Percentiles rank a stretch among this genome's conserved stretches.
Conservation (phyloP, 2,113 vertebrate genomes). For the Telmatochromis brachygnathus region DNA sequence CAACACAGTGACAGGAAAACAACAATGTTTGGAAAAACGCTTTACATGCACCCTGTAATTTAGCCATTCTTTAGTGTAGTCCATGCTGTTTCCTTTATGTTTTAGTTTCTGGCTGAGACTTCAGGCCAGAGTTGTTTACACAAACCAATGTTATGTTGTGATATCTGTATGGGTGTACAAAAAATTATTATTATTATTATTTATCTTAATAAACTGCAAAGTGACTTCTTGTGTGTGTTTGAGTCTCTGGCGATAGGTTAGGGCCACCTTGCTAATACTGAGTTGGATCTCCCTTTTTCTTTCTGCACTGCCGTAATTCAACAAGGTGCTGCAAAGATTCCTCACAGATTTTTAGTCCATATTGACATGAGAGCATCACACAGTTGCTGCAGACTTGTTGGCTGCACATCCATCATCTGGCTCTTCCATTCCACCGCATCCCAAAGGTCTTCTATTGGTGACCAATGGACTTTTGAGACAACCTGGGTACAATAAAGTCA, state of each 20-base stretch:
- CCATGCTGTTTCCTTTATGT: constrained; percentile 38
- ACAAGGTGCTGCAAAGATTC: background rate
- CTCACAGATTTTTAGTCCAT: background rate
- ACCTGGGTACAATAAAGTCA: background rate
- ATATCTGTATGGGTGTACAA: constrained; percentile 64
- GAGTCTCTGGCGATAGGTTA: background rate
- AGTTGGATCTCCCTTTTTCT: background rate
- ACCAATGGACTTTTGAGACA: background rate
- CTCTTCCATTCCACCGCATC: background rate
- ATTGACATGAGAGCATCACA: background rate
- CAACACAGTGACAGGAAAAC: constrained; percentile 26
- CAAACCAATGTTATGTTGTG: constrained; percentile 50
- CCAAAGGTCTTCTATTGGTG: background rate
- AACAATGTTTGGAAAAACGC: constrained; percentile 14
- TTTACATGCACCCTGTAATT: constrained; percentile 49
- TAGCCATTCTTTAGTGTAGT: constrained; percentile 39
- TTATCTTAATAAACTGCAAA: constrained; percentile 73
- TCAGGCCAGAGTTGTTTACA: constrained; percentile 65
- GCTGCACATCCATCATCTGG: background rate
- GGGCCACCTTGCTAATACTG: background rate
- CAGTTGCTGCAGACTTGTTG: background rate
- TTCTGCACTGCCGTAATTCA: background rate
- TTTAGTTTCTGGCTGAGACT: constrained; percentile 35
- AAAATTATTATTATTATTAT: constrained; percentile 30
- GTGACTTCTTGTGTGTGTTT: constrained; percentile 45